Evolutionary conservation across 2,888 invertebrate species (phyloP).

Genomic region (Chorisops tibialis): DNA sequence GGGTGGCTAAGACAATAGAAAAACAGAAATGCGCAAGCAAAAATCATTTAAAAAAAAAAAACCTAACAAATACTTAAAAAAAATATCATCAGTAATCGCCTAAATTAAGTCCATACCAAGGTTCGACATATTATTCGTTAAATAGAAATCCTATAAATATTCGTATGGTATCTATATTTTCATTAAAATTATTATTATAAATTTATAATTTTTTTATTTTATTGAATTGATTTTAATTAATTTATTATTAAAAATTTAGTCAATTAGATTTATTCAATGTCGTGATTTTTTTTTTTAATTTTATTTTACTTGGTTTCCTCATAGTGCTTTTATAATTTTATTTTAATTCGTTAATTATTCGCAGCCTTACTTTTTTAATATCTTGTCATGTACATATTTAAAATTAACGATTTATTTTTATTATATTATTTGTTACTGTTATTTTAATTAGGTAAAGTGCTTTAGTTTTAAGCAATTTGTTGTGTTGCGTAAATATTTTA

Average conservation of each 20-base stretch:
- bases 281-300: background rate
- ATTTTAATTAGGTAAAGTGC: background rate
- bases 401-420: background rate
- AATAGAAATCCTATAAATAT: constrained; percentile 24
- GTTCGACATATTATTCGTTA: constrained; percentile 33
- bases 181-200: background rate
- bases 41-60: constrained; percentile 23
- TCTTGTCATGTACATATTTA: background rate
- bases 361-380: background rate
- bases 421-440: background rate
- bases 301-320: background rate
- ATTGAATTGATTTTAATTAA: background rate
- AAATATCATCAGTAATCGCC: constrained; percentile 34
- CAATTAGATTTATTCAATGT: background rate
- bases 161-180: constrained; percentile 19
- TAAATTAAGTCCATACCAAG: constrained; percentile 33
- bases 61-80: constrained; percentile 22
- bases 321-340: background rate
- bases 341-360: background rate
- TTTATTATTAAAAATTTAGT: background rate
- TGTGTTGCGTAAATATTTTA: constrained; percentile 23
- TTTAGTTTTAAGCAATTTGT: constrained; percentile 21
- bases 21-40: constrained; percentile 30
- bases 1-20: constrained; percentile 38
- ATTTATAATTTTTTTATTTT: background rate